Evolutionary conservation across 2,888 invertebrate genomes (phyloP).

Genomic region (Epistrophe grossulariae): DNA sequence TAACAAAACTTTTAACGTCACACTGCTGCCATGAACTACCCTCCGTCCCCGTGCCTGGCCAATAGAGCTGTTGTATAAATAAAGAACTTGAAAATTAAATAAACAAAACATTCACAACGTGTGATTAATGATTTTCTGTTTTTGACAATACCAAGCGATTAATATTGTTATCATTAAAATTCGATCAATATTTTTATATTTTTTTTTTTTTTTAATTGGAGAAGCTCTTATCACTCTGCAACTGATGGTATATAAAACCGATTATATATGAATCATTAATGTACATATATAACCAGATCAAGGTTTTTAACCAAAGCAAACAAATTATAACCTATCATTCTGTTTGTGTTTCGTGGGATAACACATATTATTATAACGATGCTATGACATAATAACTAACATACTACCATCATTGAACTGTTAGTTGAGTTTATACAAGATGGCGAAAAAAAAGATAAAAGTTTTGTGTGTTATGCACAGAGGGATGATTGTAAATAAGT

Average conservation of each 20-base stretch:
- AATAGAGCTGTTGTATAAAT: conserved; percentile 2
- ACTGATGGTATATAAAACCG: conserved; percentile 38
- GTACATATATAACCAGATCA: background rate
- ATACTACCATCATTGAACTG: conserved; percentile 49
- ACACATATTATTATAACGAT: background rate
- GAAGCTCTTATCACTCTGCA: conserved; percentile 57
- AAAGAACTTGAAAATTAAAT: conserved; percentile 50
- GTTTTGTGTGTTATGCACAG: background rate
- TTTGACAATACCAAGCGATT: conserved; percentile 32
- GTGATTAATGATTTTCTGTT: conserved; percentile 39
- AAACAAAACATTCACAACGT: conserved; percentile 42
- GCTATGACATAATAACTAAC: conserved; percentile 61
- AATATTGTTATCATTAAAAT: conserved; percentile 60
- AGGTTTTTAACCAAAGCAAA: conserved; percentile 19
- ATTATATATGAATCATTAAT: conserved; percentile 27
- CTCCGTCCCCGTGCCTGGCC: background rate
- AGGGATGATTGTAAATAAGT: background rate
- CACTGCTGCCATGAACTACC: background rate
- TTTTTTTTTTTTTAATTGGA: conserved; percentile 23
- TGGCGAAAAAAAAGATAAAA: conserved; percentile 10
- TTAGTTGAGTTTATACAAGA: conserved; percentile 38
- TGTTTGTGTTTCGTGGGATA: conserved; percentile 14
- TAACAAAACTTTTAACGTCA: conserved; percentile 56
- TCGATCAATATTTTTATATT: conserved; percentile 34
- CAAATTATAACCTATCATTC: background rate